Percentiles rank a stretch among this genome's conserved stretches.
Evolutionary conservation across 2,797 vertebrate species (phyloP).

Genomic region (Bovichtus diacanthus): DNA sequence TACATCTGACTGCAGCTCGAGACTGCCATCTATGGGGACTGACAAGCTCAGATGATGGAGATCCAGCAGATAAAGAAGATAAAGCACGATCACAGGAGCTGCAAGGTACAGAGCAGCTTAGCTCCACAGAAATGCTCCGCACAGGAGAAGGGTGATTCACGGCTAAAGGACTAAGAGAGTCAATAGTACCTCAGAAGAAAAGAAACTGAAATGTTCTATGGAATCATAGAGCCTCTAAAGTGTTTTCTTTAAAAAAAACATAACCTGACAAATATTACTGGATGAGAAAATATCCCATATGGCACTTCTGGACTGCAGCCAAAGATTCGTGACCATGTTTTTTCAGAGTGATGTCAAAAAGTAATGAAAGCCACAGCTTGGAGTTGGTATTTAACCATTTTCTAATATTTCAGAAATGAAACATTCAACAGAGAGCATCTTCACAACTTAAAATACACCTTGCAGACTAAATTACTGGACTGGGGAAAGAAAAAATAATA

Average conservation of each 20-base stretch:
- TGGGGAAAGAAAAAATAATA: slow-evolving; percentile 9
- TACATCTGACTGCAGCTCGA: slow-evolving; percentile 61
- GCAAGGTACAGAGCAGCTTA: neutral
- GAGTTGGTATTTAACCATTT: neutral
- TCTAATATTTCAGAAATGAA: slow-evolving; percentile 16
- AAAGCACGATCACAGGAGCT: neutral
- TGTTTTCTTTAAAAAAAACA: too few relatives aligned
- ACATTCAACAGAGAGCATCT: slow-evolving; percentile 2
- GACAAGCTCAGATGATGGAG: slow-evolving; percentile 43
- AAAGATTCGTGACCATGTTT: neutral
- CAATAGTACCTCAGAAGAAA: neutral
- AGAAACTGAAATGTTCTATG: neutral
- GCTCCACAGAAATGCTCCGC: neutral
- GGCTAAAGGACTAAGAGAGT: neutral
- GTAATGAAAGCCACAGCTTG: neutral
- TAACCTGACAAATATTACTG: neutral
- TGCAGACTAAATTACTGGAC: neutral
- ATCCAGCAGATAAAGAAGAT: slow-evolving; percentile 24
- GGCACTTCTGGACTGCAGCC: neutral
- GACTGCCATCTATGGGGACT: slow-evolving; percentile 78
- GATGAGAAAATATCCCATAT: neutral
- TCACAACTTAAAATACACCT: slow-evolving; percentile 20
- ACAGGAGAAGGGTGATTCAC: neutral
- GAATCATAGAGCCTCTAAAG: neutral
- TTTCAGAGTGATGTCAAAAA: neutral